Evolutionary conservation across 1,140 invertebrate genomes (phyloP), one percentile per base, ranked within the genome.

Genomic region (Propsilocerus akamusi): DNA sequence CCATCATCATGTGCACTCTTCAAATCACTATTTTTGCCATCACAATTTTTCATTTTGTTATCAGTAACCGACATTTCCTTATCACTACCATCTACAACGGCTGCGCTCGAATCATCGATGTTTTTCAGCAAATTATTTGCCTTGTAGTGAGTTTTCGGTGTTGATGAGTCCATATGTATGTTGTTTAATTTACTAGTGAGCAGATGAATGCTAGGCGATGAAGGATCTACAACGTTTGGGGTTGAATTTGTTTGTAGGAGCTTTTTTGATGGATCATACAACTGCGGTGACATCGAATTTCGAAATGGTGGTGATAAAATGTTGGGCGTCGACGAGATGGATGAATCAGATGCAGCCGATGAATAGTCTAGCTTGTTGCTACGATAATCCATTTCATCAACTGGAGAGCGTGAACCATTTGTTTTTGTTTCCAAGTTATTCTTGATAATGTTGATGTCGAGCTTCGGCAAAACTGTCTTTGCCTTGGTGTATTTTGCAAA

Each of bases 81-180:
- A 41, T 17, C 17, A 17, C 12, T 17, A 17, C 14, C 22, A n/a
- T 20, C 34, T 20, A 20, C 34, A 41, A 41, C 22, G 4, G 17
- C 34, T 41, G n/a, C n/a, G n/a, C n/a, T n/a, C n/a, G 34, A 41
- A 41, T 41, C 34, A 41, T 41, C 34, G 34, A 41, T 41, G 34
- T 14, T 41, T 17, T 41, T 41, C 17, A 41, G 34, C 22, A 41
- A 20, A 41, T 41, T 41, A 41, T 41, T 41, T 8, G 17, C 22
- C 22, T 41, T 41, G 11, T 17, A 17, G 17, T 14, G 5, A 3
- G 12, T 20, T 41, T n/a, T n/a, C 11, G 34, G 12, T 41, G 34
- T 17, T 20, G 34, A 17, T 41, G 34, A 20, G 4, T 41, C 34
- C 34, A 41, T 41, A 17, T 41, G 34, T 41, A 41, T 20, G 5